Percentiles rank a stretch among this genome's conserved stretches.
Conservation (phyloP, 2,888 invertebrate genomes). For the Apodemia zela region DNA sequence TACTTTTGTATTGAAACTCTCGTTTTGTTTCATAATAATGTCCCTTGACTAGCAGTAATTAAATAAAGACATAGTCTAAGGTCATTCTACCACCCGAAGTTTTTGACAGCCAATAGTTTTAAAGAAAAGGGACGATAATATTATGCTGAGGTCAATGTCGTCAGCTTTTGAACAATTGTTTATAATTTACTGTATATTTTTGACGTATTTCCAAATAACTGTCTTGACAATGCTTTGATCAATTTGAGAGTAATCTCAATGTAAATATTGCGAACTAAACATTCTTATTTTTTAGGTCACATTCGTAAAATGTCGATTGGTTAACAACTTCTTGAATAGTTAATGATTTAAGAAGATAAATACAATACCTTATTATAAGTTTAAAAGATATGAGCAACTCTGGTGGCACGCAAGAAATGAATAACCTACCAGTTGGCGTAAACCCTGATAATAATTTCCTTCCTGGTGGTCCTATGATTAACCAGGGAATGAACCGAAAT, state of each 20-base stretch:
- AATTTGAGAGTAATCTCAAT: constrained; percentile 6
- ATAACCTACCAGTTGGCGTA: constrained; percentile 70
- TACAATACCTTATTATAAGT: constrained; percentile 2
- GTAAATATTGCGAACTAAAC: constrained; percentile 23
- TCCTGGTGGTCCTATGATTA: constrained; percentile 78
- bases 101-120: neutral
- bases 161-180: constrained; percentile 32
- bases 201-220: constrained; percentile 3
- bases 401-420: constrained; percentile 57
- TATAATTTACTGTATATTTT: constrained; percentile 14
- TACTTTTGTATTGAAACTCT: constrained; percentile 42
- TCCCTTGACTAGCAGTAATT: constrained; percentile 4
- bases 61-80: constrained; percentile 17
- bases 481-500: constrained; percentile 72
- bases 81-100: constrained; percentile 16
- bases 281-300: constrained; percentile 54
- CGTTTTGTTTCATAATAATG: constrained; percentile 13
- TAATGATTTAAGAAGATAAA: constrained; percentile 19
- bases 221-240: constrained; percentile 40
- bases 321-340: constrained; percentile 26
- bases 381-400: constrained; percentile 54
- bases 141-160: constrained; percentile 38
- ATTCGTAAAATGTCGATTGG: constrained; percentile 45
- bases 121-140: constrained; percentile 18
- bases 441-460: constrained; percentile 75